These are phyloP conservation scores for Raphicerus campestris DNA, from an alignment of 2,113 vertebrate species.

Conservation along the genomic window DNA sequence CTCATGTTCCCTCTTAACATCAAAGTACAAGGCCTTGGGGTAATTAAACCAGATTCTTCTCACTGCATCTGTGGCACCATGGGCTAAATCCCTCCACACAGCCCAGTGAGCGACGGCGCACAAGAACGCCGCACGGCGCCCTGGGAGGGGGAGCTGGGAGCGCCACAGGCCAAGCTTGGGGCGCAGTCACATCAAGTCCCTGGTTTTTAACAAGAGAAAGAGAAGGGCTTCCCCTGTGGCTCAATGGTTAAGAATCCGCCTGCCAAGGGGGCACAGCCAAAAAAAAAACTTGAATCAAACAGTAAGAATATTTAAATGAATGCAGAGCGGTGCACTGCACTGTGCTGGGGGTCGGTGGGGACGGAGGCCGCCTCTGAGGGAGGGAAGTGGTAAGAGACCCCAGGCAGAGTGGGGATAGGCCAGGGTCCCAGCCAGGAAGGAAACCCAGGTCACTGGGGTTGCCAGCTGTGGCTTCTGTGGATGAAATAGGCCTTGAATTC, in stretches of 20 bases:
- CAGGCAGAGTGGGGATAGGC: background rate
- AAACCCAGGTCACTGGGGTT: background rate
- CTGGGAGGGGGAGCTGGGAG: background rate
- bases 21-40: background rate
- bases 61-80: accelerated
- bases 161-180: accelerated
- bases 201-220: background rate
- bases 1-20: background rate
- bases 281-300: background rate
- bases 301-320: background rate
- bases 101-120: background rate
- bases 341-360: background rate
- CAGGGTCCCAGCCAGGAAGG: background rate
- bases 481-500: background rate
- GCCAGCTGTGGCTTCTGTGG: background rate
- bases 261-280: background rate
- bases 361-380: background rate
- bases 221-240: background rate
- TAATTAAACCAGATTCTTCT: background rate
- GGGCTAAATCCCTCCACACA: background rate
- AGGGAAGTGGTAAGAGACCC: background rate
- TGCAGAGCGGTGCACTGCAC: accelerated
- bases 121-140: accelerated
- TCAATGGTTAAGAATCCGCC: background rate
- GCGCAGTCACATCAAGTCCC: background rate